Conservation (phyloP, 2,797 vertebrate genomes). For the Poeciliopsis turneri region DNA sequence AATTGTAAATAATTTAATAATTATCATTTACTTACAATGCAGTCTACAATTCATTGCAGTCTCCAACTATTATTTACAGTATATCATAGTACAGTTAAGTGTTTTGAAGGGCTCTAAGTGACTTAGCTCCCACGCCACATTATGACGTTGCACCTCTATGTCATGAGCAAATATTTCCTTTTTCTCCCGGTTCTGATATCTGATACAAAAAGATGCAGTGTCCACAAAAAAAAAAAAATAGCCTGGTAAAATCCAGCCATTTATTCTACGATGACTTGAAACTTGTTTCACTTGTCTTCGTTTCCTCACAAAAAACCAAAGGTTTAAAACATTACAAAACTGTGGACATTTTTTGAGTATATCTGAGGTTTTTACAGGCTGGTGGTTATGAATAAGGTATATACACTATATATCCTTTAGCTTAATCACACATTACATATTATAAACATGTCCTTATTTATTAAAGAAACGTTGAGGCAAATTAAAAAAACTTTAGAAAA, state of each 20-base stretch:
- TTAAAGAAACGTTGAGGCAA: not conserved
- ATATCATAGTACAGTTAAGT: not conserved
- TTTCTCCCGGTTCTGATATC: not conserved
- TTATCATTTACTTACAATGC: too few species aligned
- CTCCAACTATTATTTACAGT: not conserved
- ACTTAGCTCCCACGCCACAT: not conserved
- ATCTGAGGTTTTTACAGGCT: not conserved
- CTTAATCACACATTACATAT: not conserved
- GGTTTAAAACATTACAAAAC: not conserved
- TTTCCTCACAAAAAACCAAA: not conserved
- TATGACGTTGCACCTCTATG: not conserved
- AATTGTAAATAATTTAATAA: too few species aligned
- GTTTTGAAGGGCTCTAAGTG: not conserved
- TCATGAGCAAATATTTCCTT: not conserved
- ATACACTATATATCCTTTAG: not conserved
- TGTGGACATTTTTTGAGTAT: not conserved
- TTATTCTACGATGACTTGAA: too few species aligned
- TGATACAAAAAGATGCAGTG: not conserved
- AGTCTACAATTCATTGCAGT: not conserved
- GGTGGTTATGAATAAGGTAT: not conserved
- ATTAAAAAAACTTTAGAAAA: not conserved
- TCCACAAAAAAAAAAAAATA: not conserved
- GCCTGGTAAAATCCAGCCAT: too few species aligned
- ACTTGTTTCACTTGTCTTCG: not conserved
- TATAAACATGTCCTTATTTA: not conserved